Base-by-base conservation (phyloP, 2,888 invertebrate genomes). In the Plagodis pulveraria region DNA sequence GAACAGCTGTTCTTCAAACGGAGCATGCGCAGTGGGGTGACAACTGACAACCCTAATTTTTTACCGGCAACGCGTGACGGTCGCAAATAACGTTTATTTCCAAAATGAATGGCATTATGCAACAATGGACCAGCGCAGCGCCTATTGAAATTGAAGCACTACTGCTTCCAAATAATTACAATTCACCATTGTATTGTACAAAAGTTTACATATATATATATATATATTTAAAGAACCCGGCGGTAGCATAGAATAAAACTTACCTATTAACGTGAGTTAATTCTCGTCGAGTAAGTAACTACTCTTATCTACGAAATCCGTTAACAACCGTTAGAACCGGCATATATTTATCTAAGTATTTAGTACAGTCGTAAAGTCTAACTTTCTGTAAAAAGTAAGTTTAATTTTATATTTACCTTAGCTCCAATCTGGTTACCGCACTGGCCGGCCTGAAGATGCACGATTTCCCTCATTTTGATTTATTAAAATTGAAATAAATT, bases 401-500 rank as follows among this genome's bases (percentile, higher is more conserved):
- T 50, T 41, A 50, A 12, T 42, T 41, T 6, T 11, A 41, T 22
- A 11, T 52, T 81, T 78, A 93, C 93, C 89, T 92, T 93, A 77
- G 93, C 92, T 87, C 96, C 96, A 81, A 97, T 96, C 92, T 97
- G 96, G 93, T 97, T 97, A 68, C 96, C 96, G 92, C 96, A 97
- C 85, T 97, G 96, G 77, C 96, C 96, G 80, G 96, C 96, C 85
- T 97, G 96, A 66, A 96, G 88, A 78, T 96, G 96, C 73, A 97
- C 96, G 87, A 97, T 97, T 94, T 97, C 96, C 92, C 96, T 95
- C 96, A 97, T 96, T 78, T 91, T 94, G 73, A 77, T 52, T 74
- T 81, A 73, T 74, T 56, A 73, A 79, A 84, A 87, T 86, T 89
- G 76, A 73, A 86, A 88, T 86, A 85, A 87, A 83, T 86, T 84